Base-by-base conservation (phyloP, 30 jellyfish, hydroid and myxozoan genomes). In the Calvadosia cruxmelitensis region DNA sequence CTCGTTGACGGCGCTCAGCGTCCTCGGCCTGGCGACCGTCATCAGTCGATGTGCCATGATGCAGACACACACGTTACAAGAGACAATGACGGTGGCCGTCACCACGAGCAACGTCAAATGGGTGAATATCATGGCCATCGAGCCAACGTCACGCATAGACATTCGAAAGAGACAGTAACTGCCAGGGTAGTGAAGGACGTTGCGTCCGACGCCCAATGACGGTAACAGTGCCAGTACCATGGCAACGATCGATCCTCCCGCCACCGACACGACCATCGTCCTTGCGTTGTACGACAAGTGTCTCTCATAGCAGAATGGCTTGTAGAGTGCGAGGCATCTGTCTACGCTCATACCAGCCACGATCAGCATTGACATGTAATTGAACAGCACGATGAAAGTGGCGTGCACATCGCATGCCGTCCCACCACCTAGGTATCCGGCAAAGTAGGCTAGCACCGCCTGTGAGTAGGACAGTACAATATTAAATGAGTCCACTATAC, bases 161-260 rank as follows among this genome's bases (percentile, higher is more conserved):
- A 85, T 66, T 2, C 68, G 75, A 70, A 85, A 78, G 36, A 78
- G 63, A 34, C 96, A 85, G 61, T 72, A 85, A 34, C 85, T 85
- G 15, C 93, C 93, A 34, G 96, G 96, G 66, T 63, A 85, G 31
- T 85, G 92, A 13, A 85, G 71, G n/a, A 69, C 82, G 49, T 85
- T 85, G 0, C 64, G 78, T 27, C 93, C 80, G 51, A 78, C 13
- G 7, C 92, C 92, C 50, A 85, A 3, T 12, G 75, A 15, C 2
- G 94, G 85, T 30, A 81, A 64, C 2, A 70, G 5, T 33, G 89
- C 63, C 13, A 85, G 2, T n/a, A 66, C 33, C 20, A 48, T 34
- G 1, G 80, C 24, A 3, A 69, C 52, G 7, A 66, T 20, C 1
- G 68, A 34, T 29, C 50, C 10, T 5, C 15, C 57, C 20, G 57